Evolutionary conservation across 2,113 vertebrate species (phyloP).

Genomic region (Myanophis thanlyinensis): DNA sequence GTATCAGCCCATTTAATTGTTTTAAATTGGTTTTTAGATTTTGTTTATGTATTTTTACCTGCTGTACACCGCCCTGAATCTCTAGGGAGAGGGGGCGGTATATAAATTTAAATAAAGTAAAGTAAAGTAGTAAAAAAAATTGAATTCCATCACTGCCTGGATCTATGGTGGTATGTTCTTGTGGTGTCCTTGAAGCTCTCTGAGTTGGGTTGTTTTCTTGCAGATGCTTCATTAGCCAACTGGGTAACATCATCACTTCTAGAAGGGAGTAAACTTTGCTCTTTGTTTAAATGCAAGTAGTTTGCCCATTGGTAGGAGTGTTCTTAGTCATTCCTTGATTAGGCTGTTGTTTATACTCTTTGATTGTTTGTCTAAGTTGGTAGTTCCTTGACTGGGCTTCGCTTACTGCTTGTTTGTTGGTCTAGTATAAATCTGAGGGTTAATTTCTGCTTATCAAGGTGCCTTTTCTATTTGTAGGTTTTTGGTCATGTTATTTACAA

Average conservation of each 20-base stretch:
- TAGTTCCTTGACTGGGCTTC: too few species aligned
- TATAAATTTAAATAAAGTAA: too few species aligned
- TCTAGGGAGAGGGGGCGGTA: too few species aligned
- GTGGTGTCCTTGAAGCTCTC: neutral
- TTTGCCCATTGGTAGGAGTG: neutral
- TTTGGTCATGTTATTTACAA: neutral
- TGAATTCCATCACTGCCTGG: too few species aligned
- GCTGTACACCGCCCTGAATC: too few species aligned
- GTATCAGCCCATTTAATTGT: too few species aligned
- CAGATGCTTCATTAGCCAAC: neutral
- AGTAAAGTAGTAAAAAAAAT: too few species aligned
- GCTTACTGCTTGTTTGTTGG: neutral
- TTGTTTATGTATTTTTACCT: too few species aligned
- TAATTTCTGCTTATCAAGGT: neutral
- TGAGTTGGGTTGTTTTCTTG: neutral
- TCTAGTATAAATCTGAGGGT: neutral
- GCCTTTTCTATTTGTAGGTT: neutral
- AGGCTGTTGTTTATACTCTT: neutral
- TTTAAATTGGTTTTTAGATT: too few species aligned
- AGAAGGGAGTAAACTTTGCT: neutral
- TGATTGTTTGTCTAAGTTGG: too few species aligned
- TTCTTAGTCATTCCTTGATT: neutral
- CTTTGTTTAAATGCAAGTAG: neutral
- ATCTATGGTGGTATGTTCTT: neutral
- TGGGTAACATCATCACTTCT: neutral